These are phyloP conservation scores for Periophthalmodon schlosseri DNA, from an alignment of 2,113 vertebrate genomes.

Conservation along the genomic window DNA sequence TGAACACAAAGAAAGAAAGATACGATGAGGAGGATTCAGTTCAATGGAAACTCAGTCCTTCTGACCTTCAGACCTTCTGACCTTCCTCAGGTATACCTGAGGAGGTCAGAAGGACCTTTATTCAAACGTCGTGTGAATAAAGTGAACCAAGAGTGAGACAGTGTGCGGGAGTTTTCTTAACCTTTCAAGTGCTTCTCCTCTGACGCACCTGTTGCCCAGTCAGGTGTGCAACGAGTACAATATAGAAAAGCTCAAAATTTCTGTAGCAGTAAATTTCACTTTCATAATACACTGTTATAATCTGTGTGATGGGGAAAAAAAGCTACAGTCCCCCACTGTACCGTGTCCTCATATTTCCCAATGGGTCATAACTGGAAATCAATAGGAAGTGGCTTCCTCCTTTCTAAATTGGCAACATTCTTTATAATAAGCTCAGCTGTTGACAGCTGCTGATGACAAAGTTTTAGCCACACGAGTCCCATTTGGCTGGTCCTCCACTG, in stretches of 20 bases:
- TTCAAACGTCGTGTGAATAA: too few species aligned
- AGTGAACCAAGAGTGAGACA: too few species aligned
- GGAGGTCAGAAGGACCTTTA: too few species aligned
- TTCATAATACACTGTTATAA: background rate
- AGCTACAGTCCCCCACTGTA: slow-evolving; percentile 15
- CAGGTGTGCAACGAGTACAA: too few species aligned
- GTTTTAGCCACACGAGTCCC: slow-evolving; percentile 46
- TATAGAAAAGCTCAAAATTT: background rate
- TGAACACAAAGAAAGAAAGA: slow-evolving; percentile 20
- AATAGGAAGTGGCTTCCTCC: slow-evolving; percentile 41
- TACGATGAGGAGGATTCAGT: slow-evolving; percentile 3
- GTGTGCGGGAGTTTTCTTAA: too few species aligned
- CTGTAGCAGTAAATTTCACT: background rate
- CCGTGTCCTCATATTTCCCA: slow-evolving; percentile 41
- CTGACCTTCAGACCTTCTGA: too few species aligned
- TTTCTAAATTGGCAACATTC: slow-evolving; percentile 61
- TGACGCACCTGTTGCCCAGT: too few species aligned
- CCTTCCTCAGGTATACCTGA: too few species aligned
- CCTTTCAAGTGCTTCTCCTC: too few species aligned
- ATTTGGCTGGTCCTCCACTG: slow-evolving; percentile 57
- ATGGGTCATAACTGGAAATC: slow-evolving; percentile 48
- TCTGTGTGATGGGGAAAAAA: background rate
- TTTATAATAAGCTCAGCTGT: slow-evolving; percentile 59
- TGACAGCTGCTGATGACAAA: slow-evolving; percentile 54
- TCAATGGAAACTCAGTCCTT: too few species aligned